These are phyloP conservation scores for Ondatra zibethicus DNA, from an alignment of 2,113 vertebrate genomes.

Conservation along the genomic window DNA sequence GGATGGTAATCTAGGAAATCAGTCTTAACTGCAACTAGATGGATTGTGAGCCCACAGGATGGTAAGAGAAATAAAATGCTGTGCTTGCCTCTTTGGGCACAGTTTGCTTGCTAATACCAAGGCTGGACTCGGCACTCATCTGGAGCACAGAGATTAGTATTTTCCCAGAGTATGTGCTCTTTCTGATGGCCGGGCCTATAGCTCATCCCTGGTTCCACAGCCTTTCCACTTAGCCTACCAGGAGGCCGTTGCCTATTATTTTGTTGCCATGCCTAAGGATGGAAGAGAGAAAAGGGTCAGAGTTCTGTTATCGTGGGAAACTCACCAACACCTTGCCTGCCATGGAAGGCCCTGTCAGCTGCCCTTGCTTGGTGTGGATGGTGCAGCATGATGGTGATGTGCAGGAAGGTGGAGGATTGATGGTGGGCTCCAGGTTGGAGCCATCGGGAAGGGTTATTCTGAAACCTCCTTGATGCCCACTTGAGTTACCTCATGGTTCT, in stretches of 20 bases:
- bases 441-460: constrained; percentile 1
- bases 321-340: background rate
- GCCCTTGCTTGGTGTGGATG: background rate
- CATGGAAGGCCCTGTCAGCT: background rate
- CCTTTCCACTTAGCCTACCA: background rate
- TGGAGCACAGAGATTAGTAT: background rate
- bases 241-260: background rate
- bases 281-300: background rate
- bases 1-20: constrained; percentile 37
- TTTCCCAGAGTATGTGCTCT: background rate
- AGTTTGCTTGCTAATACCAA: constrained; percentile 13
- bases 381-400: too few relatives aligned
- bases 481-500: background rate
- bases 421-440: background rate
- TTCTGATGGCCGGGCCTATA: background rate
- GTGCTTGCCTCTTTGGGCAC: background rate
- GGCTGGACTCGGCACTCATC: background rate
- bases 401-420: background rate
- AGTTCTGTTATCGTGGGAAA: constrained; percentile 1
- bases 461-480: constrained; percentile 4
- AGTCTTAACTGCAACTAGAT: constrained; percentile 4
- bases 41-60: constrained; percentile 5
- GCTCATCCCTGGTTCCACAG: background rate
- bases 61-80: constrained; percentile 41
- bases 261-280: background rate